Evolutionary conservation across 2,113 vertebrate genomes (phyloP).

Genomic region (Embiotoca jacksoni): DNA sequence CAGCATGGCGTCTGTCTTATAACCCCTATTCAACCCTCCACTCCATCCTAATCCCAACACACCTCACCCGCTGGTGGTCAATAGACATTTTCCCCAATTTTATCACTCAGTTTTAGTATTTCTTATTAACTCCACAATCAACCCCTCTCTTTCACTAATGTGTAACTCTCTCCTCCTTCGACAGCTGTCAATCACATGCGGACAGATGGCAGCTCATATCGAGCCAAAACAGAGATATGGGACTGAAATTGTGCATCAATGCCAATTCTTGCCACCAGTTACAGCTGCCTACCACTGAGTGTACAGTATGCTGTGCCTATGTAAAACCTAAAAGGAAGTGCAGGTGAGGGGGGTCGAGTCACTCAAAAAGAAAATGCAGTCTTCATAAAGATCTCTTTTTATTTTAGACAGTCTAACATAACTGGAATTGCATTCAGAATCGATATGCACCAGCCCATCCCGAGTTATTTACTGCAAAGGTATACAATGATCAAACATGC

Average conservation of each 20-base stretch:
- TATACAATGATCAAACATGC: conserved; percentile 1
- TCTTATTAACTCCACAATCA: neutral
- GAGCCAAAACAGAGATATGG: conserved; percentile 25
- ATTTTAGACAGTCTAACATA: neutral
- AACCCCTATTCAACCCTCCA: conserved; percentile 11
- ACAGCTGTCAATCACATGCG: conserved; percentile 51
- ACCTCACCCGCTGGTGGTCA: neutral
- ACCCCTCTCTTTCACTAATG: neutral
- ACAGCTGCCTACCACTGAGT: conserved; percentile 17
- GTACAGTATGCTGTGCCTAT: neutral
- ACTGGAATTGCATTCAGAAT: neutral
- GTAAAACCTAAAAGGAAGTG: conserved; percentile 11
- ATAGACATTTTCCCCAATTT: neutral
- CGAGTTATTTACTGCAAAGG: conserved; percentile 12
- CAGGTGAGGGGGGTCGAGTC: neutral
- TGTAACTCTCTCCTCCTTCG: conserved; percentile 1
- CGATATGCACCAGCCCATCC: neutral
- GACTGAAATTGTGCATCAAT: conserved; percentile 31
- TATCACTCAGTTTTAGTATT: conserved; percentile 10
- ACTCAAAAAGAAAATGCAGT: conserved; percentile 1
- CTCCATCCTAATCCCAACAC: conserved; percentile 24
- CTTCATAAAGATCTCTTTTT: neutral
- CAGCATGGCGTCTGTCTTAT: conserved; percentile 38
- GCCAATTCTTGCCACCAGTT: conserved; percentile 25
- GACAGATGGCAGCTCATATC: conserved; percentile 39